Evolutionary conservation across 2,797 vertebrate species (phyloP).

Genomic region (Mycteria americana): DNA sequence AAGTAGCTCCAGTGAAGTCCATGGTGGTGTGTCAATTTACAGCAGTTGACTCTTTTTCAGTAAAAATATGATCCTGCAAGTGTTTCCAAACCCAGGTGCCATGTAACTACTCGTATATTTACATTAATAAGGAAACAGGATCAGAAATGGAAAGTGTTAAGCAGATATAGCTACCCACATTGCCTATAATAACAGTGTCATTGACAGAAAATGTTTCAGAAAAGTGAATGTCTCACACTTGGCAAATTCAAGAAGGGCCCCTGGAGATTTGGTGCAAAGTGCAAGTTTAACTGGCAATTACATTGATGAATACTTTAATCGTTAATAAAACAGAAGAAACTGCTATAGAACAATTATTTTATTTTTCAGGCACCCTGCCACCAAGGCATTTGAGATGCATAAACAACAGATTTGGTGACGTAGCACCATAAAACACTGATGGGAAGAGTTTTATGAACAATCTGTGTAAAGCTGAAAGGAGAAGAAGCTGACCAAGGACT

Average conservation of each 20-base stretch:
- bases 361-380: not conserved
- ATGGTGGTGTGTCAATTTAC: not conserved
- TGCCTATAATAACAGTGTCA: not conserved
- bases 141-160: not conserved
- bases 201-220: not conserved
- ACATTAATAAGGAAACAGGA: not conserved
- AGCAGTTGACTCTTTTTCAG: not conserved
- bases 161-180: not conserved
- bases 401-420: not conserved
- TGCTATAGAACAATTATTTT: not conserved
- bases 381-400: not conserved
- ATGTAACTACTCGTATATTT: not conserved
- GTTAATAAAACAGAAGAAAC: not conserved
- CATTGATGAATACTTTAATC: not conserved
- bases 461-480: not conserved
- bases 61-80: not conserved
- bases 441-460: not conserved
- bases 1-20: not conserved
- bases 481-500: not conserved
- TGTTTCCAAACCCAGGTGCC: not conserved
- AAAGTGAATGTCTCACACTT: not conserved
- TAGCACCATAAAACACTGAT: not conserved
- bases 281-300: constrained; percentile 11
- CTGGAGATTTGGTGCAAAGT: not conserved
- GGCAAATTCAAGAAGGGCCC: not conserved